Base-by-base conservation (phyloP, 2,888 invertebrate species). In the Scaptomyza reducta region DNA sequence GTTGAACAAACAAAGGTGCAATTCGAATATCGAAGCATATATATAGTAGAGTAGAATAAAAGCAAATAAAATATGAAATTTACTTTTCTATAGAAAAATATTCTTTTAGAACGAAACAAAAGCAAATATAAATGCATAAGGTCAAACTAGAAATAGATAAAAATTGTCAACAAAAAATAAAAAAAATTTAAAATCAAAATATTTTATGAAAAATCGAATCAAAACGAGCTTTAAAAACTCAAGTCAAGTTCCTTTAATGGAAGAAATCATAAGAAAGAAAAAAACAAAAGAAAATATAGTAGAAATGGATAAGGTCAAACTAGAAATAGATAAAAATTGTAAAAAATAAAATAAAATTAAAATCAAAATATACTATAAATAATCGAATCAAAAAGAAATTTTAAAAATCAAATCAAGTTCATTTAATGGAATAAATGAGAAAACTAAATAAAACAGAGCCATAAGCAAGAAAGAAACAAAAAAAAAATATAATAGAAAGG, bases 1-100 rank as follows among this genome's bases (percentile, higher is more conserved):
- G 59, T 56, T 59, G 0, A 56, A 47, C 47, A 29, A 29, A 41
- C 58, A 64, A 49, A 58, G 31, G 7, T 59, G 18, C 41, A 65
- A 42, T 51, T 44, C 1, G 40, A 38, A 47, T 0, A n/a, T 33
- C 14, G 29, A 42, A 38, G 13, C 41, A 16, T 61, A 40, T 31
- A 22, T 47, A 22, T 6, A 22, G 3, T 22, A 22, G 3, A 4
- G 29, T 6, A 25, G 10, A 16, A 10, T 42, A 3, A n/a, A n/a
- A 22, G 44, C 13, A 22, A 41, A 16, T 16, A 16, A 22, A 22
- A 16, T 27, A 10, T 11, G 51, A 6, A 16, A 47, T 16, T 31
- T 18, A 6, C 18, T 13, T n/a, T 13, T 13, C 13, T 13, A 10
- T 6, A 5, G 13, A n/a, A 18, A 31, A 6, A 38, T 11, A 25